Percentiles rank a stretch among this genome's conserved stretches.
These are phyloP conservation scores for Cephus pulcher DNA, from an alignment of 2,888 invertebrate genomes.

Conservation along the genomic window DNA sequence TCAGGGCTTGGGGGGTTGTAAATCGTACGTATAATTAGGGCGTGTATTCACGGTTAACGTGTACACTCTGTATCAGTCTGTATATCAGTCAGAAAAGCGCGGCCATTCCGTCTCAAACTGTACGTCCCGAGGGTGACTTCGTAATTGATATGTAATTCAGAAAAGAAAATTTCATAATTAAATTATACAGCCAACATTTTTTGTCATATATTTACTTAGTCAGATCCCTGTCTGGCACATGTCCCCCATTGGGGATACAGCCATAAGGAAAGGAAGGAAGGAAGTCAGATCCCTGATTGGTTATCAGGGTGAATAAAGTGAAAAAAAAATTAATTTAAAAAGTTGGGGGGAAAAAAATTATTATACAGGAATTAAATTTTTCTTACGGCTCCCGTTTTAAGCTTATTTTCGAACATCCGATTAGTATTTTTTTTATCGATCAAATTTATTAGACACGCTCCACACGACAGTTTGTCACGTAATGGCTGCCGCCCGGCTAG, in stretches of 20 bases:
- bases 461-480: constrained; percentile 8
- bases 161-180: not conserved
- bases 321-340: no score
- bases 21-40: constrained; percentile 12
- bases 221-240: no score
- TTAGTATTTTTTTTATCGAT: not conserved
- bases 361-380: no score
- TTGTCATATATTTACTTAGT: not conserved
- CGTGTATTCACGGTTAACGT: constrained; percentile 13
- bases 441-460: not conserved
- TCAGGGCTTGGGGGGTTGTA: not conserved
- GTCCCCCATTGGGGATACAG: no score
- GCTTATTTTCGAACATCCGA: not conserved
- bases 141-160: no score
- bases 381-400: no score
- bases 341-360: no score
- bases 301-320: no score
- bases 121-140: not conserved
- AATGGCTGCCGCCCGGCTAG: constrained; percentile 17
- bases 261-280: no score
- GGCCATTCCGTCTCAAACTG: constrained; percentile 14
- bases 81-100: constrained; percentile 18
- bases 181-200: not conserved
- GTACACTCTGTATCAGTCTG: constrained; percentile 22
- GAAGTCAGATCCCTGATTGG: no score